Percentiles rank a stretch among this genome's conserved stretches.
phyloP scores from a whole-genome alignment of 1,140 invertebrate genomes.

The Armadillidium nasatum region DNA sequence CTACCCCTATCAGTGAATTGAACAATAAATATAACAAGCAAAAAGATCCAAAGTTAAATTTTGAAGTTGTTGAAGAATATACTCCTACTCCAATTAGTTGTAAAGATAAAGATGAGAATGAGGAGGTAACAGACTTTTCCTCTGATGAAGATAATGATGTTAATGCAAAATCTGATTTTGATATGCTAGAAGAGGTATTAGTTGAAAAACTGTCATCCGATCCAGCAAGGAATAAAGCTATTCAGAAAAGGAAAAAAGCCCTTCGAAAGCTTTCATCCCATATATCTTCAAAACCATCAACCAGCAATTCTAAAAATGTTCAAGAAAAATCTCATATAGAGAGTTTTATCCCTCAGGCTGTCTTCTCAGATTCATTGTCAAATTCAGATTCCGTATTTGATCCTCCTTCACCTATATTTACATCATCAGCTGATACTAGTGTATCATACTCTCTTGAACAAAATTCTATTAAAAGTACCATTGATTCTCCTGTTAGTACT shows the following conservation, averaged over 20 bases:
- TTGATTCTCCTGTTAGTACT: neutral
- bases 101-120: slow-evolving; percentile 26
- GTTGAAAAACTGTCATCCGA: slow-evolving; percentile 37
- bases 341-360: slow-evolving; percentile 27
- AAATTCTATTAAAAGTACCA: neutral
- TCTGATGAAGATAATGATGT: slow-evolving; percentile 33
- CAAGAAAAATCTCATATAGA: slow-evolving; percentile 40
- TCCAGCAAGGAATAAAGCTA: slow-evolving; percentile 8
- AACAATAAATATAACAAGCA: slow-evolving; percentile 49
- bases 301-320: slow-evolving; percentile 41
- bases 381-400: slow-evolving; percentile 25
- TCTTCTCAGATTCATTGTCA: slow-evolving; percentile 45
- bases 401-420: slow-evolving; percentile 39
- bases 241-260: neutral
- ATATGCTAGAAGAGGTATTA: slow-evolving; percentile 50
- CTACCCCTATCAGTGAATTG: slow-evolving; percentile 59
- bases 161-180: slow-evolving; percentile 47
- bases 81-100: slow-evolving; percentile 20
- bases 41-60: slow-evolving; percentile 31
- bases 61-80: slow-evolving; percentile 32
- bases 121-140: slow-evolving; percentile 49
- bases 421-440: slow-evolving; percentile 30
- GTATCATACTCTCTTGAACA: too few relatives aligned
- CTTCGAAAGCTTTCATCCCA: neutral
- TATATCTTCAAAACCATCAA: slow-evolving; percentile 14